Percentiles rank a stretch among this genome's conserved stretches.
phyloP scores from a whole-genome alignment of 2,113 vertebrate genomes.

The Fulica atra region DNA sequence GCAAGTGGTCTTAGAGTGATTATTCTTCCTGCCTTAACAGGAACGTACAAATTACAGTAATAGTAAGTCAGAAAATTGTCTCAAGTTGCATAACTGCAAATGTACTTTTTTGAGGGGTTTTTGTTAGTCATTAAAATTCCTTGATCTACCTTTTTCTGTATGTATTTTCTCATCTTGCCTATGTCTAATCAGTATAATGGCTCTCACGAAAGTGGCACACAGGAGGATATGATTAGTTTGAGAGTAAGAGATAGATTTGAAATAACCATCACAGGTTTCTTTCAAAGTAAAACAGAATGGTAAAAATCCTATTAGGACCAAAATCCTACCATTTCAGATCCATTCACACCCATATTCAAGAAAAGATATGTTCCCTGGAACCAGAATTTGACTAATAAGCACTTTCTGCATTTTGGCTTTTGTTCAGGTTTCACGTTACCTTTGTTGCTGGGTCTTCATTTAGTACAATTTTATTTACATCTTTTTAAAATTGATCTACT shows the following conservation, averaged over 20 bases:
- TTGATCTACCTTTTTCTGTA: background rate
- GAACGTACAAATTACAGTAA: background rate
- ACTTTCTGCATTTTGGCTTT: background rate
- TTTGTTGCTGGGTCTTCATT: background rate
- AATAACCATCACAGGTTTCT: background rate
- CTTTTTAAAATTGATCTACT: background rate
- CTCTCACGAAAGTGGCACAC: background rate
- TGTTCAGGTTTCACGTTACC: background rate
- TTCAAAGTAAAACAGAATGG: background rate
- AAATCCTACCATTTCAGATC: background rate
- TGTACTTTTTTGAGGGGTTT: background rate
- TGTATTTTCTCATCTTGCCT: background rate
- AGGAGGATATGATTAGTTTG: background rate
- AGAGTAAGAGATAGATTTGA: background rate
- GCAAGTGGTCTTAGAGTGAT: background rate
- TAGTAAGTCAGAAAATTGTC: background rate
- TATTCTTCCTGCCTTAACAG: background rate
- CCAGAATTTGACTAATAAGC: background rate
- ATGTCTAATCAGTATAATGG: background rate
- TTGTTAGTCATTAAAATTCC: background rate
- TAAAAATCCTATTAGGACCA: background rate
- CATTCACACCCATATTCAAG: background rate
- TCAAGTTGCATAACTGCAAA: background rate
- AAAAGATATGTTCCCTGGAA: background rate
- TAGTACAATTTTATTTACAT: background rate